A percentile compares a stretch with the other conserved stretches of the same genome.
Evolutionary conservation across 2,113 vertebrate species (phyloP).

Genomic region (Limanda limanda): DNA sequence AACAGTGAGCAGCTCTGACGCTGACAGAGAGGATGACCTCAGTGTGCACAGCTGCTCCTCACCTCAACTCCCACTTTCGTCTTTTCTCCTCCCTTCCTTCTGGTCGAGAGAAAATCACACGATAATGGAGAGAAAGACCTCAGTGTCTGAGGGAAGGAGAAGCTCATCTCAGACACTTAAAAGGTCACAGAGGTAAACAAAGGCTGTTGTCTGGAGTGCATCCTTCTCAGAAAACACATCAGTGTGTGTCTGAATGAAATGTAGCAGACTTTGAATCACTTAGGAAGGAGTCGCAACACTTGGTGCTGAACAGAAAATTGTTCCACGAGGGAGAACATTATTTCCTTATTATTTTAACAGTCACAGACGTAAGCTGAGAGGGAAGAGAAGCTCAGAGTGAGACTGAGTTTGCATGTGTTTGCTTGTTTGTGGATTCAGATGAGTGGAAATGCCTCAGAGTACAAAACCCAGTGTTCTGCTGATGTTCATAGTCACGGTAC

Average conservation of each 20-base stretch:
- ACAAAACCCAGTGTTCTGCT: no score
- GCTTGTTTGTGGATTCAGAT: no score
- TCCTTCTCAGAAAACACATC: slow-evolving; percentile 19
- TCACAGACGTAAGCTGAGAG: not conserved
- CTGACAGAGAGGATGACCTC: slow-evolving; percentile 55
- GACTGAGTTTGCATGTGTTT: not conserved
- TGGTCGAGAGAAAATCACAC: slow-evolving; percentile 37
- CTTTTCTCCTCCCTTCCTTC: slow-evolving; percentile 41
- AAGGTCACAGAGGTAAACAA: slow-evolving; percentile 41
- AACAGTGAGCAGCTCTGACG: slow-evolving; percentile 40
- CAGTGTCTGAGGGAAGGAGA: slow-evolving; percentile 25
- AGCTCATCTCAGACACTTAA: slow-evolving; percentile 21
- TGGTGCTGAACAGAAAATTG: not conserved
- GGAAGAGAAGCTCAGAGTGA: not conserved
- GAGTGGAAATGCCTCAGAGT: no score
- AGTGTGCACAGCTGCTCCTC: slow-evolving; percentile 70
- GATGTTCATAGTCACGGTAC: no score
- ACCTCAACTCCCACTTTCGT: slow-evolving; percentile 58
- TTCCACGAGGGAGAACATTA: not conserved
- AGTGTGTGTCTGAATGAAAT: slow-evolving; percentile 32
- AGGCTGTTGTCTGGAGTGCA: slow-evolving; percentile 13
- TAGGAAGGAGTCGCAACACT: not conserved
- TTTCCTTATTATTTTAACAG: not conserved
- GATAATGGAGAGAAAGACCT: slow-evolving; percentile 32
- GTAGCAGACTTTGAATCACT: slow-evolving; percentile 17